Conservation (phyloP, 2,888 invertebrate species). For the Cheilosia variabilis region DNA sequence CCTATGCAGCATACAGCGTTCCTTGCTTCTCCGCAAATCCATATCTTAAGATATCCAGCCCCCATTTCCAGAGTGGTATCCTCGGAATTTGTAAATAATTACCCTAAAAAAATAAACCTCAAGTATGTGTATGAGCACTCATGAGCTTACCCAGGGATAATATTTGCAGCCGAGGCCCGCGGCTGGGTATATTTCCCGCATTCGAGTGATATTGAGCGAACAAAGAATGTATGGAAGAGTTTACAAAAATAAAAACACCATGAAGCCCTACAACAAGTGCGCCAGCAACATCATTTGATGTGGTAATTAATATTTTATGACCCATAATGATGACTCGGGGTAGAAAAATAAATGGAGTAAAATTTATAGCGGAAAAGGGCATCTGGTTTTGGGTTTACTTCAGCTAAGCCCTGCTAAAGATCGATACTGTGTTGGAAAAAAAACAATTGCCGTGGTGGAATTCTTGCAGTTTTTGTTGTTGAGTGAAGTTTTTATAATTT, state of each 20-base stretch:
- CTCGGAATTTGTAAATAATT: constrained; percentile 48
- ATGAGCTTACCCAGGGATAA: constrained; percentile 39
- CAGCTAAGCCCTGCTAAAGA: constrained; percentile 26
- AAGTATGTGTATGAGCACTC: constrained; percentile 31
- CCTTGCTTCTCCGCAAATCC: background rate
- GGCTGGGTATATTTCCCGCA: background rate
- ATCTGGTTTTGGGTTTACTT: background rate
- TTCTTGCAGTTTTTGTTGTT: background rate
- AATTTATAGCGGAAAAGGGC: constrained; percentile 53
- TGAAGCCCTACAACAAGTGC: constrained; percentile 22
- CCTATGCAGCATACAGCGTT: background rate
- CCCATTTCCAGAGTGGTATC: background rate
- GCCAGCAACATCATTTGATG: constrained; percentile 51
- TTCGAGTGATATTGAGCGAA: constrained; percentile 39
- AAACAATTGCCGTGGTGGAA: background rate
- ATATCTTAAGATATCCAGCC: constrained; percentile 1
- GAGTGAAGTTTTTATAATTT: background rate
- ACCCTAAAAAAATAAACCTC: constrained; percentile 29
- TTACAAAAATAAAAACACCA: constrained; percentile 29
- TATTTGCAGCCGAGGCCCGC: constrained; percentile 40
- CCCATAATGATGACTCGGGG: constrained; percentile 50
- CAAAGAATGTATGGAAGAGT: constrained; percentile 62
- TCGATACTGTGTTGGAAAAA: constrained; percentile 24
- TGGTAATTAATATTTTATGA: constrained; percentile 72
- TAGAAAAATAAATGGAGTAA: constrained; percentile 38